phyloP scores from a whole-genome alignment of 2,113 vertebrate genomes.

The Oreochromis niloticus region DNA sequence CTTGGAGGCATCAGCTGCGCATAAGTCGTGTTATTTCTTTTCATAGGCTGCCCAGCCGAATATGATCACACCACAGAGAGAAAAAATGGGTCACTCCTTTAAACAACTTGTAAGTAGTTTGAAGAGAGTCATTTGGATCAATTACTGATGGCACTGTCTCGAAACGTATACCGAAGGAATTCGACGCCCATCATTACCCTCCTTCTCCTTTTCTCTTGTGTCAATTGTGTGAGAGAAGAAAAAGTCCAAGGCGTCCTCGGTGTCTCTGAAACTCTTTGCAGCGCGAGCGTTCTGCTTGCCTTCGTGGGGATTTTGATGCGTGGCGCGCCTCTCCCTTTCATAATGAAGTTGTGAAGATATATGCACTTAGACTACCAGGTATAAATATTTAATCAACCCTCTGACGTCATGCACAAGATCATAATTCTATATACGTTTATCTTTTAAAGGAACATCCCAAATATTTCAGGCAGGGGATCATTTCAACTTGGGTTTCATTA shows the following conservation, averaged over 20 bases:
- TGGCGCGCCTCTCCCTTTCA: conserved; percentile 40
- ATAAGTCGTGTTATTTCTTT: conserved; percentile 9
- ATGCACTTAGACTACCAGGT: conserved; percentile 34
- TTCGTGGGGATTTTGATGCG: not conserved
- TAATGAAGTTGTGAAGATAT: conserved; percentile 60
- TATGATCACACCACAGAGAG: not conserved
- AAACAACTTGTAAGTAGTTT: conserved; percentile 22
- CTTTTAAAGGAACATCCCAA: conserved; percentile 50
- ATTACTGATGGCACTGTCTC: not conserved
- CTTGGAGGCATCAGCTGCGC: conserved; percentile 21
- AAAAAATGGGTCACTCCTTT: not conserved
- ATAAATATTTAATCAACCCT: conserved; percentile 78
- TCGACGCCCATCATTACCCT: not conserved
- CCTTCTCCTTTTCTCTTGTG: not conserved
- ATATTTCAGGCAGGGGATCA: not conserved
- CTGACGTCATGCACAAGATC: conserved; percentile 81
- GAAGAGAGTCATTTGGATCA: not conserved
- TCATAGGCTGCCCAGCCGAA: conserved; percentile 22
- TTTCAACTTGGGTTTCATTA: not conserved
- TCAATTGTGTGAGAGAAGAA: not conserved
- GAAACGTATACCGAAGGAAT: not conserved
- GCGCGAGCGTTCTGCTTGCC: not conserved
- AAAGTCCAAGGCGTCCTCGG: conserved; percentile 17
- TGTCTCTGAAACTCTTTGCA: not conserved
- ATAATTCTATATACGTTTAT: conserved; percentile 49